Percentiles rank a stretch among this genome's conserved stretches.
Conservation (phyloP, 2,797 vertebrate species). For the Prunella strophiata region DNA sequence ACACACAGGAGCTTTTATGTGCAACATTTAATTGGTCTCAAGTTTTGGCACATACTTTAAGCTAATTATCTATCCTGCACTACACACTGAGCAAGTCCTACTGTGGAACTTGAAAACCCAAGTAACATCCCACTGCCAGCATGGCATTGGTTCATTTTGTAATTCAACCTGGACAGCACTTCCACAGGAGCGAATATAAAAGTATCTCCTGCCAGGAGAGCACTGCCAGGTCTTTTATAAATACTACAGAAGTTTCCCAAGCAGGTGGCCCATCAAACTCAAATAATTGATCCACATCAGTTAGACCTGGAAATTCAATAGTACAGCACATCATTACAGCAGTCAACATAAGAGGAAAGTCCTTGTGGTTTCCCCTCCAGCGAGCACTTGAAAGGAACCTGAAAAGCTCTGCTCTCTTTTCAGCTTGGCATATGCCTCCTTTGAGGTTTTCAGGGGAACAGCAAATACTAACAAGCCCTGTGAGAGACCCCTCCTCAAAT, state of each 20-base stretch:
- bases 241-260: conserved; percentile 27
- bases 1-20: background rate
- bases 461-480: background rate
- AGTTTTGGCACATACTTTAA: background rate
- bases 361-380: conserved; percentile 43
- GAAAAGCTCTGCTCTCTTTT: conserved; percentile 26
- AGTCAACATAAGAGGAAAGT: conserved; percentile 50
- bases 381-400: conserved; percentile 28
- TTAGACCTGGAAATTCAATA: conserved; percentile 39
- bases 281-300: conserved; percentile 52
- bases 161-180: conserved; percentile 41
- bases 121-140: background rate
- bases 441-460: background rate
- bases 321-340: conserved; percentile 50
- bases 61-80: background rate
- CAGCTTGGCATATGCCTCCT: background rate
- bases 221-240: conserved; percentile 29
- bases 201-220: conserved; percentile 14
- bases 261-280: conserved; percentile 49
- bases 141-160: background rate
- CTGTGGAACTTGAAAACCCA: background rate
- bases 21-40: background rate
- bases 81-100: background rate
- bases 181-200: conserved; percentile 6
- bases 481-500: background rate